A percentile compares a stretch with the other conserved stretches of the same genome.
phyloP scores from a whole-genome alignment of 2,888 invertebrate genomes.

The Frankliniella intonsa region DNA sequence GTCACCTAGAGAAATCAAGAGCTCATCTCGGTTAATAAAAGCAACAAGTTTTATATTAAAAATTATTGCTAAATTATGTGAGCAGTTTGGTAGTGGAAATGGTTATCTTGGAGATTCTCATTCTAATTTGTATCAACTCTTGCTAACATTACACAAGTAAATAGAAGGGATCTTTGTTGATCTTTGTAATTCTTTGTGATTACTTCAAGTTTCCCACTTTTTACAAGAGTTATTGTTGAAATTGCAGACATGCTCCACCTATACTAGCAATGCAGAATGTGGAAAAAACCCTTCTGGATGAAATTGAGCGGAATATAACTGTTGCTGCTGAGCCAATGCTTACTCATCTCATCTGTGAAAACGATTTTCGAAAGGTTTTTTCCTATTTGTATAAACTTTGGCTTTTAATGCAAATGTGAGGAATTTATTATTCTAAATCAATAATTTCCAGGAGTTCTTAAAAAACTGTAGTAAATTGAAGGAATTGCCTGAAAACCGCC shows the following conservation, averaged over 20 bases:
- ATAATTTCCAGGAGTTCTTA: background rate
- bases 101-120: background rate
- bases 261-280: background rate
- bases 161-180: background rate
- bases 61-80: background rate
- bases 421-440: background rate
- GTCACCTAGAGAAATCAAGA: background rate
- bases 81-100: background rate
- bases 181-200: background rate
- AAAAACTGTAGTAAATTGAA: background rate
- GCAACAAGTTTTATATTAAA: background rate
- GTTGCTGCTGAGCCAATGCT: background rate
- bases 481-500: background rate
- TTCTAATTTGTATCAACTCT: background rate
- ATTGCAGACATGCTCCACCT: background rate
- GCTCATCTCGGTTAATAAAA: background rate
- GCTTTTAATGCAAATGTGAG: too few relatives aligned
- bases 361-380: background rate
- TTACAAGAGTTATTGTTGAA: background rate
- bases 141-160: background rate
- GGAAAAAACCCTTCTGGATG: background rate
- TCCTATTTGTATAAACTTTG: background rate
- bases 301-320: background rate
- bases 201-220: background rate
- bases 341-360: background rate